These are phyloP conservation scores for Hydrotaea diabolus DNA, from an alignment of 2,888 invertebrate genomes.

Conservation along the genomic window DNA sequence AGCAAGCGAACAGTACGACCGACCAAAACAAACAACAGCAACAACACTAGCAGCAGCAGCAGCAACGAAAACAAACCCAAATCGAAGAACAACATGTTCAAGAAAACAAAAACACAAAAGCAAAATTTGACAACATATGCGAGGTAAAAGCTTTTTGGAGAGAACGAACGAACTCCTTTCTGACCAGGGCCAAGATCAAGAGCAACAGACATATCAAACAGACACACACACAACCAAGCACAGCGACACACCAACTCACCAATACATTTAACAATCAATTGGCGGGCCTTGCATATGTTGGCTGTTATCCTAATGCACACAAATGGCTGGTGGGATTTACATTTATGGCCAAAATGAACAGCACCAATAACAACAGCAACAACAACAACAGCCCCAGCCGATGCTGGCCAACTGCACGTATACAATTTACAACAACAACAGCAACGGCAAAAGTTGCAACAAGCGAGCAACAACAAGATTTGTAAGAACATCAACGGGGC, in stretches of 20 bases:
- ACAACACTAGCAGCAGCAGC: too few relatives aligned
- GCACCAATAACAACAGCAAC: conserved; percentile 48
- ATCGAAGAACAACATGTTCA: conserved; percentile 43
- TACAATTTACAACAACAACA: conserved; percentile 57
- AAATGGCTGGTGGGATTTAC: conserved; percentile 65
- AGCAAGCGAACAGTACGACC: too few relatives aligned
- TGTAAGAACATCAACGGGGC: conserved; percentile 59
- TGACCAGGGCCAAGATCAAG: conserved; percentile 59
- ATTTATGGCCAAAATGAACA: conserved; percentile 64
- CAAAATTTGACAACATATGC: conserved; percentile 59
- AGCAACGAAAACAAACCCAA: conserved; percentile 3
- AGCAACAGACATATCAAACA: conserved; percentile 41
- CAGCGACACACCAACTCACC: conserved; percentile 19
- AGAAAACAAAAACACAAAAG: conserved; percentile 43
- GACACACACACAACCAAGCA: neutral
- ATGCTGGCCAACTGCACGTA: conserved; percentile 53
- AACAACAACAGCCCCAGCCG: too few relatives aligned
- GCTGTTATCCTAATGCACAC: conserved; percentile 65
- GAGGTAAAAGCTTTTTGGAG: conserved; percentile 57
- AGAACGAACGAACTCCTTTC: conserved; percentile 42
- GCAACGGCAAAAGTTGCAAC: conserved; percentile 32
- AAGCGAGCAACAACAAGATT: conserved; percentile 48
- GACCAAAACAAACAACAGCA: too few relatives aligned
- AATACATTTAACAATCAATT: neutral
- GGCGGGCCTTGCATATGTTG: conserved; percentile 27